Evolutionary conservation across 2,113 vertebrate species (phyloP).

Genomic region (Rhea americana): DNA sequence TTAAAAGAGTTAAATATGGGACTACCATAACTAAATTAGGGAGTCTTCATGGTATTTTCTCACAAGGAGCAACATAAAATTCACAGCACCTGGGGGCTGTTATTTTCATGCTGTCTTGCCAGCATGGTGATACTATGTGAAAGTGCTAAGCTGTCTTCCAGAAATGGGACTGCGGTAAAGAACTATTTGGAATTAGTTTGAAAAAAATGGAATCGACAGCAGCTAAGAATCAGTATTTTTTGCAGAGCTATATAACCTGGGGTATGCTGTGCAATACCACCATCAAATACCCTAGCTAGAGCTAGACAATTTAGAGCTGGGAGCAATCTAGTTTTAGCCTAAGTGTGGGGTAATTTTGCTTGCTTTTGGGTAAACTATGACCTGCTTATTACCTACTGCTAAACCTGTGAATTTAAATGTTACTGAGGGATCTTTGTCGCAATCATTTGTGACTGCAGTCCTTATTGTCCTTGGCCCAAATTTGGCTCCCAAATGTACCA

Average conservation of each 20-base stretch:
- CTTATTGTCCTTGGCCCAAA: constrained; percentile 39
- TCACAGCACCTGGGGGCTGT: constrained; percentile 31
- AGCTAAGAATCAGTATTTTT: background rate
- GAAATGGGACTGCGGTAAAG: background rate
- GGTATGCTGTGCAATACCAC: background rate
- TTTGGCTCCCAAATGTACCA: background rate
- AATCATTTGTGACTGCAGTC: background rate
- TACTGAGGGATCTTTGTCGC: background rate
- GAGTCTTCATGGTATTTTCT: constrained; percentile 46
- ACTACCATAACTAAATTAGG: constrained; percentile 28
- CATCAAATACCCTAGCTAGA: background rate
- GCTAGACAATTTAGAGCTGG: background rate
- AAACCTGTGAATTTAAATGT: background rate
- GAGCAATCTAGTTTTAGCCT: background rate
- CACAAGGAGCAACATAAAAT: constrained; percentile 30
- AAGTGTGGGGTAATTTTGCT: accelerated
- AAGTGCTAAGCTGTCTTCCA: constrained; percentile 32
- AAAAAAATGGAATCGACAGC: background rate
- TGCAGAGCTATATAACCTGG: background rate
- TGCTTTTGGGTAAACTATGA: background rate
- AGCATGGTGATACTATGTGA: constrained; percentile 6
- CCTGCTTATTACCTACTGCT: background rate
- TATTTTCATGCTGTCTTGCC: constrained; percentile 41
- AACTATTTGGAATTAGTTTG: background rate
- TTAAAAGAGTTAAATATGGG: constrained; percentile 41